Base-by-base conservation (phyloP, 2,113 vertebrate genomes). In the Hucho hucho region DNA sequence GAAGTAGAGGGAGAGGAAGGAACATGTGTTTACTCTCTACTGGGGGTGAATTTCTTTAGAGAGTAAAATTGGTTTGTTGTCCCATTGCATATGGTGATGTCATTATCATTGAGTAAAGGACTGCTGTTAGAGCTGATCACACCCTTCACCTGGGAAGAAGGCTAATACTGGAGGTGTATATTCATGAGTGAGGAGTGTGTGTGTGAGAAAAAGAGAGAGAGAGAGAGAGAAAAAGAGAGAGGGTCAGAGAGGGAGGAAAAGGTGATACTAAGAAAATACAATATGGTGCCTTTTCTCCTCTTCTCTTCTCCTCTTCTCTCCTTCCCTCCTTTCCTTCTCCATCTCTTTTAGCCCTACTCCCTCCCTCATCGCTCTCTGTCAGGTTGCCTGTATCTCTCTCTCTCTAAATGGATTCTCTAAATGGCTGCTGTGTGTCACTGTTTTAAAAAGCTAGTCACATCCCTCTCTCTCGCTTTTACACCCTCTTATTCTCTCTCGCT, bases 381-480 rank as follows among this genome's bases (percentile, higher is more conserved):
- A 32, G 32, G 32, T 32, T 32, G 32, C 22, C 46, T 69, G n/a
- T 69, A 22, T 20, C 18, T 69, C 66, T 67, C 6, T 80, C 80
- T 53, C 74, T 66, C 72, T 37, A 7, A 43, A 43, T 0, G 37
- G 7, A 72, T 83, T 75, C 79, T 43, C 29, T 77, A 49, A 92
- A 92, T 91, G 81, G 89, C 71, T 85, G 89, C 91, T 88, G 91
- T 92, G 91, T 91, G 87, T 79, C 63, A 75, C 78, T 25, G 79
- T 11, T 83, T 92, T 92, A 84, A 86, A 86, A 92, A 92, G 85
- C 91, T 20, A 86, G 89, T 92, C 91, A 92, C 91, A 92, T 92
- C 84, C 66, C 86, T 63, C 74, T 84, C 83, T 67, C 86, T 63
- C 66, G 82, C 83, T 81, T 69, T 58, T 22, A 32, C 29, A n/a